Conservation (phyloP, 1,140 invertebrate genomes). For the Pseudomyrmex gracilis region DNA sequence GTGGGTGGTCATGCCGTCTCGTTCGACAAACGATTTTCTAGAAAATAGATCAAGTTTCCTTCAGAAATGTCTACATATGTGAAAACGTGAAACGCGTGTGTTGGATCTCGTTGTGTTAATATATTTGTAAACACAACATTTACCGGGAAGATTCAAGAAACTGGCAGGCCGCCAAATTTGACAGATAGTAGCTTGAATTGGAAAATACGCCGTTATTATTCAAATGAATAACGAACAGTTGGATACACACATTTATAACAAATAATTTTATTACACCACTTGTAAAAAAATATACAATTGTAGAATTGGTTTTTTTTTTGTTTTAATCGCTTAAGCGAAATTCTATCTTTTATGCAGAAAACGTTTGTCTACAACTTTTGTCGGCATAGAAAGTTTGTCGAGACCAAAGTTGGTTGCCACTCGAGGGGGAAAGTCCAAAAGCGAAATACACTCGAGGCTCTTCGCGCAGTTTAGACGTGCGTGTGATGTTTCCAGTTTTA, state of each 20-base stretch:
- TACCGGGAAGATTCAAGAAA: background rate
- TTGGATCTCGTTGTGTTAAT: slow-evolving; percentile 15
- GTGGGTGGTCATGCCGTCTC: slow-evolving; percentile 62
- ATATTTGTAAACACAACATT: slow-evolving; percentile 32
- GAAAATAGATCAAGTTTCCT: slow-evolving; percentile 51
- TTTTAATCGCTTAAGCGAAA: background rate
- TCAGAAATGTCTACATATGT: slow-evolving; percentile 22
- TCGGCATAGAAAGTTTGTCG: slow-evolving; percentile 46
- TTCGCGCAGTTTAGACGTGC: slow-evolving; percentile 66
- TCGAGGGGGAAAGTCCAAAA: slow-evolving; percentile 62
- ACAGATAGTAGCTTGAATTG: background rate
- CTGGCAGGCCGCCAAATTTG: slow-evolving; percentile 20
- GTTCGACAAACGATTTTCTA: slow-evolving; percentile 31
- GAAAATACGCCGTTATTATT: background rate
- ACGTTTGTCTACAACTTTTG: slow-evolving; percentile 40
- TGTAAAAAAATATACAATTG: too few species aligned
- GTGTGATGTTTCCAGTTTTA: slow-evolving; percentile 74
- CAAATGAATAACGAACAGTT: background rate
- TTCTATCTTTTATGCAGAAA: slow-evolving; percentile 14
- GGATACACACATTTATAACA: too few species aligned
- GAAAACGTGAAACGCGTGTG: background rate
- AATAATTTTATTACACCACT: too few species aligned
- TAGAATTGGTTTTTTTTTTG: too few species aligned
- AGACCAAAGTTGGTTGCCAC: slow-evolving; percentile 65
- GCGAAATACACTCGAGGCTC: slow-evolving; percentile 58